Evolutionary conservation across 2,113 vertebrate species (phyloP).

Genomic region (Cygnus buccinator): DNA sequence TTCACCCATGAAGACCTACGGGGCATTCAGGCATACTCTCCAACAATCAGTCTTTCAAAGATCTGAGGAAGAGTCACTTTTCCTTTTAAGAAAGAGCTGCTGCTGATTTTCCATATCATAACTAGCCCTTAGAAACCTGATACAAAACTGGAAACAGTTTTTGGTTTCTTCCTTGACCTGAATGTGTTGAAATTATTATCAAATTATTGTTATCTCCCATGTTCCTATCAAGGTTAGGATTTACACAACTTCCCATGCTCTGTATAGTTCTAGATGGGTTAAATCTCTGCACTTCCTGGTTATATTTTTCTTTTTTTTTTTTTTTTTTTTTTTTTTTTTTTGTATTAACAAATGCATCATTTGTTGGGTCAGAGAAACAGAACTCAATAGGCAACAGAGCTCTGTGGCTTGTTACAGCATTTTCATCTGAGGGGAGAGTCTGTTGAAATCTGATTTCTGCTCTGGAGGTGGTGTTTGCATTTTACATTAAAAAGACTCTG

Average conservation of each 20-base stretch:
- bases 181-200: neutral
- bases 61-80: neutral
- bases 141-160: neutral
- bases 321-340: neutral
- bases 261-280: neutral
- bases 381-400: neutral
- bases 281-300: neutral
- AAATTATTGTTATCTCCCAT: neutral
- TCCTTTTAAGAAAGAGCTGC: neutral
- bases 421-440: neutral
- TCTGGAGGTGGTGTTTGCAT: neutral
- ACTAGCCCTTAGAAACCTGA: neutral
- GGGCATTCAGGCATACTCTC: too few relatives aligned
- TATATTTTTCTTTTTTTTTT: neutral
- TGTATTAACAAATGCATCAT: neutral
- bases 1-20: neutral
- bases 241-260: neutral
- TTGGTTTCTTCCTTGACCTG: neutral
- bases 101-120: neutral
- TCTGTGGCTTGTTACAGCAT: neutral
- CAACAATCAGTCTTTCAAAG: neutral
- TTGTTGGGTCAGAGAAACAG: neutral
- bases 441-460: neutral
- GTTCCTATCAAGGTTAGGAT: neutral
- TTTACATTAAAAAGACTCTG: neutral